Base-by-base conservation (phyloP, 1,140 invertebrate genomes). In the Drosophila santomea region DNA sequence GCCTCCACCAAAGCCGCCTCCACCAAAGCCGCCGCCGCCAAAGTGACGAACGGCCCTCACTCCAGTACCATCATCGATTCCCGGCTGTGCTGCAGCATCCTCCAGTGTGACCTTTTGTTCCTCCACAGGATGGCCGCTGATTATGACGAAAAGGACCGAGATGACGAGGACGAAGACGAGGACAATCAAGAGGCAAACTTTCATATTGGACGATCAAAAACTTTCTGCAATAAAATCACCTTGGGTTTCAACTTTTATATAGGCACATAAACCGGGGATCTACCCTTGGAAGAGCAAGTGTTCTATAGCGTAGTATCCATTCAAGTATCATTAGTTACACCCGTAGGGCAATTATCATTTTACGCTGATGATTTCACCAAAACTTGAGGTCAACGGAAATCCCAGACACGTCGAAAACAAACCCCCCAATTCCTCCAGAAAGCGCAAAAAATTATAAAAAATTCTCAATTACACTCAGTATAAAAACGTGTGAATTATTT, bases 361-460 rank as follows among this genome's bases (percentile, higher is more conserved):
- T 55, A 63, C 23, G 43, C 48, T 23, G 61, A 78, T 86, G 78
- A 81, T 62, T 78, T 88, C 83, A 76, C 32, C 45, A 25, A 44
- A 78, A 64, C 41, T 55, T 67, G 12, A 56, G 35, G 41, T 59
- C 35, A 59, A 43, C 47, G 67, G 51, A 75, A 88, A 55, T 82
- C 69, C 83, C 75, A 57, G 38, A 15, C 51, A 41, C 61, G 39
- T 39, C 39, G 38, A 47, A 55, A 68, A 39, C 12, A 36, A 6
- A 4, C 11, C 14, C 14, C 41, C 1, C 67, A 72, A 25, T 11
- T 20, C 10, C 36, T 23, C n/a, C 38, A 41, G 36, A 17, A 35
- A 4, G n/a, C 36, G 11, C 7, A 15, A n/a, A 20, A 23, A 25
- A n/a, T n/a, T 15, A 2, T 32, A 15, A 15, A 3, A 25, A 32